Conservation (phyloP, 2,888 invertebrate genomes). For the Hedychridium roseum region DNA sequence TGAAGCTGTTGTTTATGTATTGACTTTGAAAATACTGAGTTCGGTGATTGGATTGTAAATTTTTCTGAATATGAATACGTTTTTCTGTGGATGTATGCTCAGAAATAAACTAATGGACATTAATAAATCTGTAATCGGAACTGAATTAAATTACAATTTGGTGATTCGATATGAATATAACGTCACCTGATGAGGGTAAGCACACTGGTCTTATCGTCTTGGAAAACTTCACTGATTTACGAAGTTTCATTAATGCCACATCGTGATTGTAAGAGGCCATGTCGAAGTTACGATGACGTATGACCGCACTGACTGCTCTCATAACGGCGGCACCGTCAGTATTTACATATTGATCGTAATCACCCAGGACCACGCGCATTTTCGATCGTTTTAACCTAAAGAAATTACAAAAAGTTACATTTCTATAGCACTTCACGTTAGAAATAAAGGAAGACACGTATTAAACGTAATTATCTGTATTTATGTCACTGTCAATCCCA, state of each 20-base stretch:
- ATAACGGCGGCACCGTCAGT: conserved; percentile 82
- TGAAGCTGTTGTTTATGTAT: too few species aligned
- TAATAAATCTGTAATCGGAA: too few species aligned
- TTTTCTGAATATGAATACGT: too few species aligned
- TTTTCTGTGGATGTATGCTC: too few species aligned
- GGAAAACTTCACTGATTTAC: conserved; percentile 80
- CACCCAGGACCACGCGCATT: conserved; percentile 83
- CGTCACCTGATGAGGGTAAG: conserved; percentile 73
- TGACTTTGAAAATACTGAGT: too few species aligned
- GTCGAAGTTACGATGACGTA: conserved; percentile 84
- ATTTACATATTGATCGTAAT: conserved; percentile 83
- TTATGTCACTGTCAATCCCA: background rate
- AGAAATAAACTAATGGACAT: too few species aligned
- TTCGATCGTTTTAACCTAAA: conserved; percentile 80
- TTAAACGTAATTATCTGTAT: background rate
- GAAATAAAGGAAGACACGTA: too few species aligned
- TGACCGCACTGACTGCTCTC: conserved; percentile 80
- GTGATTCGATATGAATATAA: conserved; percentile 2
- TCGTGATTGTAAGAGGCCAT: conserved; percentile 88
- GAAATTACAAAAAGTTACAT: conserved; percentile 11
- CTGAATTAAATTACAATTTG: too few species aligned
- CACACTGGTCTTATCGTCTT: conserved; percentile 82
- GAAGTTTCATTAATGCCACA: conserved; percentile 78
- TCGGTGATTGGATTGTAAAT: too few species aligned
- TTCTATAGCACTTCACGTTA: conserved; percentile 1